Conservation (phyloP, 2,113 vertebrate species). For the Corvus cornix region DNA sequence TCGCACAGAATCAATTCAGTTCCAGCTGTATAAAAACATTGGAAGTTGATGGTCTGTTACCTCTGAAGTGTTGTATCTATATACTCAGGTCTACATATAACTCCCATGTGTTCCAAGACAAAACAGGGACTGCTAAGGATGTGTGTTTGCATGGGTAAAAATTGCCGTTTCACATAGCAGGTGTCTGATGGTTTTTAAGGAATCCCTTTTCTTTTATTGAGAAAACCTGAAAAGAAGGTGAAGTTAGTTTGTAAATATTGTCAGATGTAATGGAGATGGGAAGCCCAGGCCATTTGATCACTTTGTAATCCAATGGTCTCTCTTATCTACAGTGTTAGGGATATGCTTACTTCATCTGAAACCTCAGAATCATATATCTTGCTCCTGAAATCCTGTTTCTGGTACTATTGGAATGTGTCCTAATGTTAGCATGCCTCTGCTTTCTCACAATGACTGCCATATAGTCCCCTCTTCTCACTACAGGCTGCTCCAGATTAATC, state of each 20-base stretch:
- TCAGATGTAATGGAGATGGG: not conserved
- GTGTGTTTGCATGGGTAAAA: not conserved
- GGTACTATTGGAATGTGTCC: not conserved
- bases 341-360: not conserved
- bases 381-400: not conserved
- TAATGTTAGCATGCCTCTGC: not conserved
- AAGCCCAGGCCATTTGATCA: not conserved
- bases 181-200: not conserved
- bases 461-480: not conserved
- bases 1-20: not conserved
- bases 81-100: rapidly evolving
- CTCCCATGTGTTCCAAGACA: rapidly evolving
- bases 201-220: rapidly evolving
- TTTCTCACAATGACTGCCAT: not conserved
- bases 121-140: not conserved
- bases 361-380: not conserved
- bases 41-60: rapidly evolving
- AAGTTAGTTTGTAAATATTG: not conserved
- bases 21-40: not conserved
- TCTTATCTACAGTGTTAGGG: not conserved
- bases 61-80: not conserved
- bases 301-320: not conserved
- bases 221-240: not conserved
- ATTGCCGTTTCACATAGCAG: not conserved
- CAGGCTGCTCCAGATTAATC: not conserved